Evolutionary conservation across 2,888 invertebrate genomes (phyloP), one percentile per base, ranked within the genome.

Genomic region (Apamea anceps): DNA sequence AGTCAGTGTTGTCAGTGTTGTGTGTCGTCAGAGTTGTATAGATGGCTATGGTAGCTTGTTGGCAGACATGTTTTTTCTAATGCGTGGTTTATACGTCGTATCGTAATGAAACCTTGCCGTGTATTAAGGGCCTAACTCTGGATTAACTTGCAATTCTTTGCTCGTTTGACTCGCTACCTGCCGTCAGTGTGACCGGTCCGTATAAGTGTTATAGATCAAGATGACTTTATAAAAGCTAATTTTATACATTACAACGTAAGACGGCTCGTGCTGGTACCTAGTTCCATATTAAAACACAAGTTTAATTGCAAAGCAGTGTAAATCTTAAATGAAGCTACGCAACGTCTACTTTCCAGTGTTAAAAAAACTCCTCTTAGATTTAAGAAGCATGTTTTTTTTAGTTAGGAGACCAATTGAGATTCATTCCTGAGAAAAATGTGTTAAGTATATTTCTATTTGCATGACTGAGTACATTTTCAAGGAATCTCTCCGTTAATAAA

Each of bases 391-490:
- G 1, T 75, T 65, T 45, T 25, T 45, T 66, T 80, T 28, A 51
- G 12, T 18, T 10, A 51, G 12, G 12, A 57, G 28, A 71, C 0
- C 2, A 77, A 32, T 62, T 32, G 12, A 12, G 42, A 32, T 72
- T 66, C 8, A 21, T 28, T 37, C 51, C 37, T 42, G 13, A 54
- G 57, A 21, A 48, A 63, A 74, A 25, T 62, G 2, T 54, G 51
- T 54, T 32, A 25, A 45, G 18, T 37, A 25, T n/a, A 71, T 73
- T 73, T 79, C n/a, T 42, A 75, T 75, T 81, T 75, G 21, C 63
- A 65, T 81, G 71, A 75, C 81, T 81, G 70, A 81, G 42, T 57
- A 81, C 13, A 51, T 7, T 67, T 62, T 70, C 25, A 62, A 67
- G 37, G 28, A 32, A 62, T 21, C 10, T 71, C 45, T 32, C 32